Conservation (phyloP, 2,113 vertebrate species). For the Heterotilapia buettikoferi region DNA sequence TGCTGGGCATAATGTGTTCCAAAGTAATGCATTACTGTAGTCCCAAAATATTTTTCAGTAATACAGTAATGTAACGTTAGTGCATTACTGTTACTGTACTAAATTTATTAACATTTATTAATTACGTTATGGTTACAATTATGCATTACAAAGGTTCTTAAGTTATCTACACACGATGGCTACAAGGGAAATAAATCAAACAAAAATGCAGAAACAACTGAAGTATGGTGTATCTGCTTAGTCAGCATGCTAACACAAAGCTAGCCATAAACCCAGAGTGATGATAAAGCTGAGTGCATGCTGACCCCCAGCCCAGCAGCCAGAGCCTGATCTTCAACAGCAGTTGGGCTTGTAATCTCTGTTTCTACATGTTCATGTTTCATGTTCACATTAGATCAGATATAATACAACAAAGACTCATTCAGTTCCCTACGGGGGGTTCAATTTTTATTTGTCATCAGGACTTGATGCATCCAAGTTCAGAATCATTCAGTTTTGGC, state of each 20-base stretch:
- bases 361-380: background rate
- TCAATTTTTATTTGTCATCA: conserved; percentile 69
- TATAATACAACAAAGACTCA: conserved; percentile 16
- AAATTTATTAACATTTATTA: background rate
- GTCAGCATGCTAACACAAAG: background rate
- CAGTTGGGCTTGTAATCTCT: background rate
- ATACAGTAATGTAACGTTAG: background rate
- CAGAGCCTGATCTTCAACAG: background rate
- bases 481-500: conserved; percentile 72
- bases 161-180: background rate
- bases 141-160: background rate
- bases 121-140: background rate
- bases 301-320: background rate
- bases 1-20: background rate
- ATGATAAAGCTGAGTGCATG: background rate
- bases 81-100: background rate
- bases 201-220: background rate
- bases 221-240: background rate
- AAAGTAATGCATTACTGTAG: background rate
- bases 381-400: background rate
- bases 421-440: conserved; percentile 53
- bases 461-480: conserved; percentile 72
- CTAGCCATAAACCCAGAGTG: background rate
- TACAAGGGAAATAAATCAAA: background rate
- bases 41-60: background rate